Evolutionary conservation across 2,888 invertebrate species (phyloP), one percentile per base, ranked within the genome.

Genomic region (Neoitamus cyanurus): DNA sequence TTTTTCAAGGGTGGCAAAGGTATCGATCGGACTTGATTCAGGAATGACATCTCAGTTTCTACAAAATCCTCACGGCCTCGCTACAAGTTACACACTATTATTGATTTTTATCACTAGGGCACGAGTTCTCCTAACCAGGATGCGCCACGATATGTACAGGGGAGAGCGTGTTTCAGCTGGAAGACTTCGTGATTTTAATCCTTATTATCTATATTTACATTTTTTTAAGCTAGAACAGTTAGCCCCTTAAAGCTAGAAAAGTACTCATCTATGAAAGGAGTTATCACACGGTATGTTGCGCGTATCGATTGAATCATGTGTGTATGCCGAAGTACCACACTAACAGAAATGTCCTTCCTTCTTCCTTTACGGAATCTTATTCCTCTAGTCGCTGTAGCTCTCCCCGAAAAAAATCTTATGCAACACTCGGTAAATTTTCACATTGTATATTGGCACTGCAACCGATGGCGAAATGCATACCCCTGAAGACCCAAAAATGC

Each of bases 1-100:
- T 96, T 96, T 89, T 94, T 94, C 86, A 96, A 89, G 46, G 96
- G 95, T 75, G 96, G 96, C 88, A 97, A 88, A 70, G 96, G 95
- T 31, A 96, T 95, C 87, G 96, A 89, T 88, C 90, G 90, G 85
- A 92, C 88, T 89, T 91, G 90, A 87, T 90, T 89, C 87, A 95
- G 92, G 89, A 93, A 93, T 88, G 94, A 92, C 94, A 94, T 94
- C 85, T 84, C 13, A 34, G 13, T 20, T 48, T 7, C 37, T 25
- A 7, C 20, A 15, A 9, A 58, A 15, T 58, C 3, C 58, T 6
- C 20, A 15, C 25, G 58, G 30, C 30, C 31, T 42, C 30, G 30
- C 28, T 72, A 83, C 31, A 72, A 83, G 68, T 82, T 82, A 46
- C 46, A 46, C 46, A 46, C 69, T 72, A 72, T 72, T 83, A 83